A percentile compares a stretch with the other conserved stretches of the same genome.
phyloP scores from a whole-genome alignment of 2,797 vertebrate genomes.

The Oreortyx pictus region DNA sequence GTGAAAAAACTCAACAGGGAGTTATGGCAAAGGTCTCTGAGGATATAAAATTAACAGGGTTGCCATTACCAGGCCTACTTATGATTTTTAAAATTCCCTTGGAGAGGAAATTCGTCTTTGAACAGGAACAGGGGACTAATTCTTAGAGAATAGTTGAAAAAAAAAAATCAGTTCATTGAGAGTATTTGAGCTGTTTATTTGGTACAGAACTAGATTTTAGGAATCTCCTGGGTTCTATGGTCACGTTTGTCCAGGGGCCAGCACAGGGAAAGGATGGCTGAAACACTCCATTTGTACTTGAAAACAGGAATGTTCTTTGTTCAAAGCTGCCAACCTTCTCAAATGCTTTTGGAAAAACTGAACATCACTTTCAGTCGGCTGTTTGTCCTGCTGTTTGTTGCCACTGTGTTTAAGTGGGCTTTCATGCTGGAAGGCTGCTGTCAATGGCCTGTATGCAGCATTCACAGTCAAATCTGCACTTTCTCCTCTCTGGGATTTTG shows the following conservation, averaged over 20 bases:
- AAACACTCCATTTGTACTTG: neutral
- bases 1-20: neutral
- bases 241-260: neutral
- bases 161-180: neutral
- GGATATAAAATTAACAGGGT: neutral
- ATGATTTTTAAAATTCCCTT: neutral
- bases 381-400: neutral
- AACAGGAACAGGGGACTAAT: neutral
- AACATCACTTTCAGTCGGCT: neutral
- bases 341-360: neutral
- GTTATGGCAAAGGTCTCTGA: neutral
- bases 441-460: neutral
- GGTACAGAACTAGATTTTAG: neutral
- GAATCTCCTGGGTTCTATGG: neutral
- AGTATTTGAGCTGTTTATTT: constrained; percentile 5
- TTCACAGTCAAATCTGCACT: neutral
- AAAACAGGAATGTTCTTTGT: neutral
- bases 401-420: neutral
- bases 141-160: constrained; percentile 7
- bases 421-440: neutral
- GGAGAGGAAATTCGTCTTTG: neutral
- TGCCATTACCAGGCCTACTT: neutral
- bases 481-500: neutral
- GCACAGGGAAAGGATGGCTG: neutral
- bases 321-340: neutral